These are phyloP conservation scores for Nematolebias whitei DNA, from an alignment of 2,113 vertebrate genomes.

Conservation along the genomic window DNA sequence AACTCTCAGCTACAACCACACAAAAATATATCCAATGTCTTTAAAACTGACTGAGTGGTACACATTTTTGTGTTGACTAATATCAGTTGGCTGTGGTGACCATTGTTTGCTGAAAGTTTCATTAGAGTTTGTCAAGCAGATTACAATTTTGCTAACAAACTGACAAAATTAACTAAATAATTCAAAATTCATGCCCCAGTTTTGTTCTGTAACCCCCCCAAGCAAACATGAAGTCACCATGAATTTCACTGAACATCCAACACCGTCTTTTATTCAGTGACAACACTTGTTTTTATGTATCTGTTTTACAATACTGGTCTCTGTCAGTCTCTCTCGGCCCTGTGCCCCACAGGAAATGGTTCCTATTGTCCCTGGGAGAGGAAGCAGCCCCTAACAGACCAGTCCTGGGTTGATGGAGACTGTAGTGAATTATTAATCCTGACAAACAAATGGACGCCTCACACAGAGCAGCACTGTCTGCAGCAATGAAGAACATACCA, in stretches of 20 bases:
- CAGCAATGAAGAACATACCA: slow-evolving; percentile 28
- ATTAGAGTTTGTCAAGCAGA: no score
- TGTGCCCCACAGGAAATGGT: slow-evolving; percentile 61
- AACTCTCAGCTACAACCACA: no score
- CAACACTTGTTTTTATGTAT: slow-evolving; percentile 55
- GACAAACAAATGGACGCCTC: slow-evolving; percentile 48
- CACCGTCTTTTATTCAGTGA: slow-evolving; percentile 43
- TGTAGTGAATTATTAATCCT: slow-evolving; percentile 70
- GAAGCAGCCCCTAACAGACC: slow-evolving; percentile 65
- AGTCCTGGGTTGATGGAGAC: slow-evolving; percentile 48
- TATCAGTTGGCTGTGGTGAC: no score
- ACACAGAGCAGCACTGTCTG: slow-evolving; percentile 4
- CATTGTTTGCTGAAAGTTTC: no score
- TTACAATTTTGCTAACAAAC: no score
- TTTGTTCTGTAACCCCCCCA: slow-evolving; percentile 18
- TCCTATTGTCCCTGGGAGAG: slow-evolving; percentile 70
- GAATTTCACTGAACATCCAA: slow-evolving; percentile 29
- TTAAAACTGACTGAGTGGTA: no score
- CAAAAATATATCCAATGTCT: no score
- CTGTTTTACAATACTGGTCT: slow-evolving; percentile 60
- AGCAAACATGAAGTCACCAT: slow-evolving; percentile 23
- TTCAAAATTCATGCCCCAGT: not conserved
- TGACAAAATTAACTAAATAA: no score
- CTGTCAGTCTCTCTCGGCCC: slow-evolving; percentile 34
- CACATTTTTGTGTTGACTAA: no score